These are phyloP conservation scores for Pomacea canaliculata DNA, from an alignment of 2,888 invertebrate species.

Conservation along the genomic window DNA sequence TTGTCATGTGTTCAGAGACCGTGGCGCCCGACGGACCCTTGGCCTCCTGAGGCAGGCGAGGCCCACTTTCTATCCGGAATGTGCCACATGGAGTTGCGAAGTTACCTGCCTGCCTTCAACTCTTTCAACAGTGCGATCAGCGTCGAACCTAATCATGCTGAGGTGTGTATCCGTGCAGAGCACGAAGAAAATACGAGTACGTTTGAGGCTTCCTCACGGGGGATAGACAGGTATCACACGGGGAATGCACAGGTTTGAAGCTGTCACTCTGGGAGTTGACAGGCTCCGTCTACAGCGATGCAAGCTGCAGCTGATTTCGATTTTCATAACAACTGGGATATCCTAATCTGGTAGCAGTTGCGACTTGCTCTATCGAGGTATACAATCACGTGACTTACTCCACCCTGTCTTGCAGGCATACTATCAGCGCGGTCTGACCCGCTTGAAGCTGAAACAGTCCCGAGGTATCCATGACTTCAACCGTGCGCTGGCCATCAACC, in stretches of 20 bases:
- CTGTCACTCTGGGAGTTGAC: too few species aligned
- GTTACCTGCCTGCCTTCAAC: slow-evolving; percentile 60
- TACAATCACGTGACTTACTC: too few species aligned
- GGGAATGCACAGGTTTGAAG: too few species aligned
- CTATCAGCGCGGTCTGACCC: slow-evolving; percentile 66
- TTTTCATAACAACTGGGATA: too few species aligned
- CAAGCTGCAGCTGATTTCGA: too few species aligned
- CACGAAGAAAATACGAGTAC: neutral
- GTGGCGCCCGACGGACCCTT: slow-evolving; percentile 53
- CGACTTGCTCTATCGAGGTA: too few species aligned
- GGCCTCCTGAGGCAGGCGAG: slow-evolving; percentile 67
- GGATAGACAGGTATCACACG: neutral
- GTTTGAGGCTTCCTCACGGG: neutral
- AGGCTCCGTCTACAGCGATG: too few species aligned
- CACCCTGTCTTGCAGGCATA: slow-evolving; percentile 53
- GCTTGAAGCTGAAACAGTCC: slow-evolving; percentile 62
- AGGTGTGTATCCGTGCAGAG: slow-evolving; percentile 45
- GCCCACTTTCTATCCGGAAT: slow-evolving; percentile 66
- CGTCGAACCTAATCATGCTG: slow-evolving; percentile 63
- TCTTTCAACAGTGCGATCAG: slow-evolving; percentile 67
- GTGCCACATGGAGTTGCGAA: slow-evolving; percentile 64
- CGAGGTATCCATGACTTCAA: slow-evolving; percentile 69
- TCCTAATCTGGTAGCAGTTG: too few species aligned
- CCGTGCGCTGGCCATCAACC: slow-evolving; percentile 67
- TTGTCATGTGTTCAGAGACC: slow-evolving; percentile 45